phyloP scores from a whole-genome alignment of 2,797 vertebrate species.

The Cirrhinus molitorella region DNA sequence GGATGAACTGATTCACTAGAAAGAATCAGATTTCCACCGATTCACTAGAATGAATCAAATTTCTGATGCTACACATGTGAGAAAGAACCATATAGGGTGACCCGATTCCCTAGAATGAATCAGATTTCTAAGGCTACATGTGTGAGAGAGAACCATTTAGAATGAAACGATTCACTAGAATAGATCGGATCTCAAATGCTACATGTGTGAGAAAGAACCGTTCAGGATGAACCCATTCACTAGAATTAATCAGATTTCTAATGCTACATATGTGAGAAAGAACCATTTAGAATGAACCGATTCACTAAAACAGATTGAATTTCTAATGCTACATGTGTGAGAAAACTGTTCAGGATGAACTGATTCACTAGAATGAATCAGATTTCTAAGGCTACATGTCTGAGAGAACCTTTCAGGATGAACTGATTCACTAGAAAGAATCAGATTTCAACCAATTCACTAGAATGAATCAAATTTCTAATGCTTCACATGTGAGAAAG shows the following conservation, averaged over 20 bases:
- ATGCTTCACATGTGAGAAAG: neutral
- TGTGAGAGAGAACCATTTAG: neutral
- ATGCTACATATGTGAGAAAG: neutral
- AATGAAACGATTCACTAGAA: no score
- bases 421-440: no score
- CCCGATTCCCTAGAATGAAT: no score
- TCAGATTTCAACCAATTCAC: neutral
- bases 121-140: neutral
- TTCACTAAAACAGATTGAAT: neutral
- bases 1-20: no score
- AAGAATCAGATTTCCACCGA: neutral
- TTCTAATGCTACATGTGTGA: neutral
- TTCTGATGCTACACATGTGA: neutral
- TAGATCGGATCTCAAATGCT: neutral
- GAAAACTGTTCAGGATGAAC: no score
- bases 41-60: neutral
- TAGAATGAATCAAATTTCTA: neutral
- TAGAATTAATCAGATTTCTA: neutral
- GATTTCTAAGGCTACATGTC: neutral
- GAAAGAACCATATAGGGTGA: neutral
- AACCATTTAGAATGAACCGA: neutral
- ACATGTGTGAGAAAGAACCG: neutral
- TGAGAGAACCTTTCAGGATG: no score
- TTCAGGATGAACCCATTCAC: neutral
- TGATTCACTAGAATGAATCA: no score